Evolutionary conservation across 1,140 invertebrate species (phyloP), one percentile per base, ranked within the genome.

Genomic region (Heliconius himera): DNA sequence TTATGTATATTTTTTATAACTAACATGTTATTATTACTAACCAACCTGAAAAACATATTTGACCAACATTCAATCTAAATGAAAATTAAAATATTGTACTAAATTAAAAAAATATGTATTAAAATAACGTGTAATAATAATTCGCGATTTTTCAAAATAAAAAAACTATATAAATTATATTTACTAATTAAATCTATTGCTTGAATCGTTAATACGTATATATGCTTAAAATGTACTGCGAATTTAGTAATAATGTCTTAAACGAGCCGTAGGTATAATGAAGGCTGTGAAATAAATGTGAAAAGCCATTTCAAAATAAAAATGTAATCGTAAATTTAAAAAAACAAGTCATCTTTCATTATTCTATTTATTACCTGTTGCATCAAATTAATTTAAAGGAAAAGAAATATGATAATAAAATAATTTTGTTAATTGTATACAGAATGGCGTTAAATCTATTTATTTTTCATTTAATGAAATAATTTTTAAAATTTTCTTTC

Each of bases 251-350:
- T 72, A 66, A 72, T 54, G 36, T 70, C 51, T 70, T 56, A 77
- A 77, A 46, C 74, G 74, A 81, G 79, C 79, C 76, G 76, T 81
- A 88, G 85, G 83, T 74, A 81, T 85, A 88, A 87, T 88, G 83
- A 87, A 83, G 90, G 90, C 90, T 91, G 90, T 91, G 90, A 91
- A 88, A 84, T 83, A 75, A 88, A 88, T 87, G 85, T 90, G 84
- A 86, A 85, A 84, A 84, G 73, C 81, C 83, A 85, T 86, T 84
- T 83, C 77, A 78, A 72, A 72, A 38, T 36, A 38, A 72, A 72
- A 56, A 56, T 56, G 9, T 56, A 56, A 54, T 54, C 51, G 18
- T 56, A 56, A 56, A 56, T 56, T 36, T 3, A 56, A 36, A 71
- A 71, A 72, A 41, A 20, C 18, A 9, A 72, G 9, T 54, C 66